A percentile compares a stretch with the other conserved stretches of the same genome.
Evolutionary conservation across 2,888 invertebrate genomes (phyloP).

Genomic region (Ennomos quercinarius): DNA sequence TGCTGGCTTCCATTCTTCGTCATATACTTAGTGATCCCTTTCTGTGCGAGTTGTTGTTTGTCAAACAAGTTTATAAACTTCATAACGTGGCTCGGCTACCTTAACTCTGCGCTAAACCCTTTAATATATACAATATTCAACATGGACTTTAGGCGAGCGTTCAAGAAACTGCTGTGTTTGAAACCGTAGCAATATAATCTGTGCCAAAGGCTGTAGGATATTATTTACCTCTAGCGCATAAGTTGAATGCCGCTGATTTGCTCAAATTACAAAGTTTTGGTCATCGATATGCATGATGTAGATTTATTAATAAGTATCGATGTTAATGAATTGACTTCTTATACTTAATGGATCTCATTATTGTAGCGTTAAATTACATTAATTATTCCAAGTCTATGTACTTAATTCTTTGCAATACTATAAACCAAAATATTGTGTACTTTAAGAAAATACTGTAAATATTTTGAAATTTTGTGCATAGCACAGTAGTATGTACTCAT

Average conservation of each 20-base stretch:
- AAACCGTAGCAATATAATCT: conserved; percentile 61
- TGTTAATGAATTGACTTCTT: conserved; percentile 30
- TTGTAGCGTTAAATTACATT: conserved; percentile 26
- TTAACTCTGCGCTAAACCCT: conserved; percentile 96
- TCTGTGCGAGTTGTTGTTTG: conserved; percentile 92
- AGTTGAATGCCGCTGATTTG: conserved; percentile 66
- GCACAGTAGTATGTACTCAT: conserved; percentile 50
- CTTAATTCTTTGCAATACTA: conserved; percentile 38
- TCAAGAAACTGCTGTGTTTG: conserved; percentile 89
- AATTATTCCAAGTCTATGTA: conserved; percentile 34
- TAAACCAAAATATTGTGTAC: conserved; percentile 16
- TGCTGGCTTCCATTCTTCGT: conserved; percentile 99
- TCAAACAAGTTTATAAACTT: conserved; percentile 93
- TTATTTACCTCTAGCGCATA: conserved; percentile 50
- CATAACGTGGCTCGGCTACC: conserved; percentile 97
- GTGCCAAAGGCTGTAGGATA: conserved; percentile 64
- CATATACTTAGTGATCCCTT: conserved; percentile 96
- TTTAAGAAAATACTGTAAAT: conserved; percentile 43
- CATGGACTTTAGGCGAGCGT: conserved; percentile 95
- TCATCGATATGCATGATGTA: conserved; percentile 44
- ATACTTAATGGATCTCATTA: conserved; percentile 22
- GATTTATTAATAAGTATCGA: conserved; percentile 19
- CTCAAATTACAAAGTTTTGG: conserved; percentile 67
- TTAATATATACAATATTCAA: conserved; percentile 98
- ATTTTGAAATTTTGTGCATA: conserved; percentile 66